Evolutionary conservation across 2,113 vertebrate genomes (phyloP).

Genomic region (Spizaetus ornatus): DNA sequence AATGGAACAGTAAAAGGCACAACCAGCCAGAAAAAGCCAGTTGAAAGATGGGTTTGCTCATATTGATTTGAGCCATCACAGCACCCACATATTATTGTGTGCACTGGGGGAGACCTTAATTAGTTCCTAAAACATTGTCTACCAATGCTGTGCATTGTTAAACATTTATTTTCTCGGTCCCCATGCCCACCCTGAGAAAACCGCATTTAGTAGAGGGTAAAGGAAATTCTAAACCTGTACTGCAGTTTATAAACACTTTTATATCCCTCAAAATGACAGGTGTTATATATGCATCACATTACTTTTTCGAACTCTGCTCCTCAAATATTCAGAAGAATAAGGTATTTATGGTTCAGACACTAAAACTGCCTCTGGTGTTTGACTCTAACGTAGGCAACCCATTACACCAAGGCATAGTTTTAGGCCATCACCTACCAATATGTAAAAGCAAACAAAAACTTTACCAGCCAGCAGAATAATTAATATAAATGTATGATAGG

Average conservation of each 20-base stretch:
- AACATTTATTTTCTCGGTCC: not conserved
- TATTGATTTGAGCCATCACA: not conserved
- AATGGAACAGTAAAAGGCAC: not conserved
- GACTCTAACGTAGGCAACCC: not conserved
- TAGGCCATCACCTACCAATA: not conserved
- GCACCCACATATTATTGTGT: not conserved
- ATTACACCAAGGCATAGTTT: not conserved
- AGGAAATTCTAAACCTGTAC: not conserved
- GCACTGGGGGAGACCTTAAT: not conserved
- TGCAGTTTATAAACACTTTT: not conserved
- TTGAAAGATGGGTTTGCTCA: not conserved
- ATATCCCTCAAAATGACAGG: not conserved
- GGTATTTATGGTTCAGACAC: not conserved
- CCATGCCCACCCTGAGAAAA: not conserved
- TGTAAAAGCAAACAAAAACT: not conserved
- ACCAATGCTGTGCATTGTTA: not conserved
- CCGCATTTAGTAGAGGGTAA: not conserved
- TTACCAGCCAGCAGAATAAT: not conserved
- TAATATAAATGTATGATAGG: not conserved
- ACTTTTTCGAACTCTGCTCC: not conserved
- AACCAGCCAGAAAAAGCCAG: not conserved
- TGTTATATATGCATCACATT: not conserved
- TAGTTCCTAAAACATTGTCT: not conserved
- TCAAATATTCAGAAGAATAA: not conserved
- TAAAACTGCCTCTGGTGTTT: not conserved